Evolutionary conservation across 2,113 vertebrate species (phyloP).

Genomic region (Oreochromis niloticus): DNA sequence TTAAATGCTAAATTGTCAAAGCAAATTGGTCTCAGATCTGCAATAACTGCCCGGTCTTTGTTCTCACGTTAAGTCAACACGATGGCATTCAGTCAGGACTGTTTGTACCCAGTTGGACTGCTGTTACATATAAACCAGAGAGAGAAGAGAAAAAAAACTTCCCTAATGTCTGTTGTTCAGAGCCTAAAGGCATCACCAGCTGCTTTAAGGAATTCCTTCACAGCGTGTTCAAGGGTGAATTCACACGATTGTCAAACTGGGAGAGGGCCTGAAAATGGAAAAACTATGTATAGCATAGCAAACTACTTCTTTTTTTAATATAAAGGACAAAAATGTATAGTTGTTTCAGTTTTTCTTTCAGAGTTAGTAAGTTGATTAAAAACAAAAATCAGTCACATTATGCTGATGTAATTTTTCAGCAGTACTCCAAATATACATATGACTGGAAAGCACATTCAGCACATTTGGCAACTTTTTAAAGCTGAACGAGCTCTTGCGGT

Average conservation of each 20-base stretch:
- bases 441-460: not conserved
- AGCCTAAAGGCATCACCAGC: not conserved
- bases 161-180: not conserved
- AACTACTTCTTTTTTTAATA: not conserved
- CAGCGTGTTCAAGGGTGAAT: not conserved
- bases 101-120: not conserved
- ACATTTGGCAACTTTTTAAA: not conserved
- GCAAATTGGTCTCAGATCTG: not conserved
- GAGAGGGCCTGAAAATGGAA: not conserved
- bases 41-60: not conserved
- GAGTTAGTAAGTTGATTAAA: not conserved
- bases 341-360: not conserved
- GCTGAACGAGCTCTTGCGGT: not conserved
- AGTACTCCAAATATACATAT: not conserved
- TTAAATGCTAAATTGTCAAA: not conserved
- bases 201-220: slow-evolving; percentile 9
- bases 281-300: not conserved
- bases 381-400: not conserved
- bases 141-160: not conserved
- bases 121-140: not conserved
- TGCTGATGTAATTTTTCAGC: not conserved
- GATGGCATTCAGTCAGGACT: not conserved
- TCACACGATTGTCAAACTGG: not conserved
- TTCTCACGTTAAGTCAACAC: not conserved
- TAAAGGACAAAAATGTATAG: not conserved